phyloP scores from a whole-genome alignment of 2,797 vertebrate genomes.

The Centropyge bicolor region DNA sequence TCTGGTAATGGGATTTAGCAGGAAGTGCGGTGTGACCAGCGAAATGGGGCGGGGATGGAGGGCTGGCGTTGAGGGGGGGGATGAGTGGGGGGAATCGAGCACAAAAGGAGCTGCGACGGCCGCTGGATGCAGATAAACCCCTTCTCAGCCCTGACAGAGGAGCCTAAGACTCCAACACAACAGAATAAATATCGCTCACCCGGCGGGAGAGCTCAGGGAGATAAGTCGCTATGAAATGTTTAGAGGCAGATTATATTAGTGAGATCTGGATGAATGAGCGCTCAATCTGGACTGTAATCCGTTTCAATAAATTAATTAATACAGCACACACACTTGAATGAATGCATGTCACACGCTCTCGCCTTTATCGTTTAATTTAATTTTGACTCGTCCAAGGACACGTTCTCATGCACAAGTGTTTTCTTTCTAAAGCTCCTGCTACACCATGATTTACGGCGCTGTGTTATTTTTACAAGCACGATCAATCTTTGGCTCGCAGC shows the following conservation, averaged over 20 bases:
- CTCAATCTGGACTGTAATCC: conserved; percentile 78
- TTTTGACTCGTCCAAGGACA: conserved; percentile 31
- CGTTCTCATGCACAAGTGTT: conserved; percentile 11
- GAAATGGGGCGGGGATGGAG: conserved; percentile 27
- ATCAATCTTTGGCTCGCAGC: conserved; percentile 65
- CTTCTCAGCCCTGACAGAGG: conserved; percentile 57
- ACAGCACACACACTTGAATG: conserved; percentile 47
- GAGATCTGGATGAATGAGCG: conserved; percentile 75
- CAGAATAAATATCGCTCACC: conserved; percentile 70
- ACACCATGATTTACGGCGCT: conserved; percentile 28
- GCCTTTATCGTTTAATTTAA: conserved; percentile 44
- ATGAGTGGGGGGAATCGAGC: not conserved
- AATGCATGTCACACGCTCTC: conserved; percentile 36
- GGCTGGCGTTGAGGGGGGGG: not conserved
- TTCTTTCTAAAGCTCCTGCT: conserved; percentile 37
- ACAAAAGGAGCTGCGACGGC: conserved; percentile 69
- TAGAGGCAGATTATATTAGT: conserved; percentile 80
- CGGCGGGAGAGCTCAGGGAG: conserved; percentile 67
- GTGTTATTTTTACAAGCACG: conserved; percentile 59
- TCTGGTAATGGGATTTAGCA: conserved; percentile 71
- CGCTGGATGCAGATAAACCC: conserved; percentile 75
- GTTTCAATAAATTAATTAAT: conserved; percentile 76
- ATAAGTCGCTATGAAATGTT: conserved; percentile 78
- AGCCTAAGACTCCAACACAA: conserved; percentile 69
- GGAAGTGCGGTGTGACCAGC: conserved; percentile 64